Evolutionary conservation across 1,140 invertebrate species (phyloP).

Genomic region (Tetramorium parvispinum): DNA sequence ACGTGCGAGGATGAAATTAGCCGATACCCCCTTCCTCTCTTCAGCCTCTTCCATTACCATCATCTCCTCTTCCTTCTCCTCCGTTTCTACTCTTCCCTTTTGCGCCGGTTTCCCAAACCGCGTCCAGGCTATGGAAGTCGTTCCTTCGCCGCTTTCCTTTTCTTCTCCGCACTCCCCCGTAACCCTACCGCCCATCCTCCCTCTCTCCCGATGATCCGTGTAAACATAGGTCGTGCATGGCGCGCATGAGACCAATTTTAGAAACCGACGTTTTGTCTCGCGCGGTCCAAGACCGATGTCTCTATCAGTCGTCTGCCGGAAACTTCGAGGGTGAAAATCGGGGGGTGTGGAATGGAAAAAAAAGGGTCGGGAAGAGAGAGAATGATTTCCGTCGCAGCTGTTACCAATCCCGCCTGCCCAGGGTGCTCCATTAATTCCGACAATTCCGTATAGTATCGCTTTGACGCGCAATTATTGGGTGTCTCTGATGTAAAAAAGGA

Average conservation of each 20-base stretch:
- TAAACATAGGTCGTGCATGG: conserved; percentile 65
- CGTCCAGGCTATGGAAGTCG: conserved; percentile 41
- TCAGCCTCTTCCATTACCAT: background rate
- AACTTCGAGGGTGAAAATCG: conserved; percentile 47
- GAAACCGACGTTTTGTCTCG: conserved; percentile 61
- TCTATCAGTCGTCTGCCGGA: conserved; percentile 62
- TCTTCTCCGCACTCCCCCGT: conserved; percentile 15
- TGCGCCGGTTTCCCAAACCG: conserved; percentile 30
- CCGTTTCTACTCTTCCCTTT: conserved; percentile 21
- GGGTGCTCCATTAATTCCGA: conserved; percentile 37
- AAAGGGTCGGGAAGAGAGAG: conserved; percentile 6
- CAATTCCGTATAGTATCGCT: conserved; percentile 29
- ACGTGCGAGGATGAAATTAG: conserved; percentile 82
- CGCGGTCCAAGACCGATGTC: conserved; percentile 41
- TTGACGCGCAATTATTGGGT: conserved; percentile 19
- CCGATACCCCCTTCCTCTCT: conserved; percentile 67
- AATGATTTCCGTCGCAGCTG: conserved; percentile 55
- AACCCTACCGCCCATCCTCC: background rate
- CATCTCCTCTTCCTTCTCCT: background rate
- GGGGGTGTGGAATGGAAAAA: background rate
- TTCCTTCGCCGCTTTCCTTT: conserved; percentile 41
- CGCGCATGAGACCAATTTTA: conserved; percentile 66
- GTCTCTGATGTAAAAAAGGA: background rate
- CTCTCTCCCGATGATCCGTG: conserved; percentile 53
- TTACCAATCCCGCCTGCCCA: conserved; percentile 15